Evolutionary conservation across 1,140 invertebrate genomes (phyloP).

Genomic region (Drosophila fuyamai): DNA sequence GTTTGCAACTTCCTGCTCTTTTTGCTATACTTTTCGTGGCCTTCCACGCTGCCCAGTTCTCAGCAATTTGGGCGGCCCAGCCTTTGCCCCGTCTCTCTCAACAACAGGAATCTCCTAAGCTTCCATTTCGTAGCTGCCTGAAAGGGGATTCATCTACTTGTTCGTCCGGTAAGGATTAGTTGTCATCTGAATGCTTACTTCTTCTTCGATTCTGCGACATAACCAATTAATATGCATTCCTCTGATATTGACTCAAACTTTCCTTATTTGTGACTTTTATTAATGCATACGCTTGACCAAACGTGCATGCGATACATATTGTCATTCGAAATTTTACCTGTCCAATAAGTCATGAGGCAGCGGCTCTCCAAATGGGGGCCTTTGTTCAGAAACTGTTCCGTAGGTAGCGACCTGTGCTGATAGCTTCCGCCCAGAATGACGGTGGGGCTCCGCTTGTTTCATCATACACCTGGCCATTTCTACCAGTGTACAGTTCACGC

Average conservation of each 20-base stretch:
- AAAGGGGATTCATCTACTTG: too few species aligned
- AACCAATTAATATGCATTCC: background rate
- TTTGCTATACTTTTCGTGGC: background rate
- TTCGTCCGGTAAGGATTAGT: too few species aligned
- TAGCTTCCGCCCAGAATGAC: background rate
- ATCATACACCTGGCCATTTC: conserved; percentile 7
- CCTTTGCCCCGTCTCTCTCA: too few species aligned
- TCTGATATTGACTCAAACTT: background rate
- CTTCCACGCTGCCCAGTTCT: background rate
- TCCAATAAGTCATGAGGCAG: background rate
- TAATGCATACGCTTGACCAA: too few species aligned
- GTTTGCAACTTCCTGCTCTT: background rate
- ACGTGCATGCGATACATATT: background rate
- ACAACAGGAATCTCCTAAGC: too few species aligned
- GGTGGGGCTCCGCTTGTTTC: background rate
- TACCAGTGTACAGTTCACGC: background rate
- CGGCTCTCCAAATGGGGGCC: background rate
- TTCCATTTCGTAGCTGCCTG: too few species aligned
- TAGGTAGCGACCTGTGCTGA: too few species aligned
- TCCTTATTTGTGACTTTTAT: background rate
- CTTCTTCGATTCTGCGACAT: too few species aligned
- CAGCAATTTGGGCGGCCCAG: background rate
- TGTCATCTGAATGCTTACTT: too few species aligned
- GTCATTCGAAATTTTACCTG: background rate
- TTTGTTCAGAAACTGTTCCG: background rate